Evolutionary conservation across 2,797 vertebrate species (phyloP).

Genomic region (Pitangus sulphuratus): DNA sequence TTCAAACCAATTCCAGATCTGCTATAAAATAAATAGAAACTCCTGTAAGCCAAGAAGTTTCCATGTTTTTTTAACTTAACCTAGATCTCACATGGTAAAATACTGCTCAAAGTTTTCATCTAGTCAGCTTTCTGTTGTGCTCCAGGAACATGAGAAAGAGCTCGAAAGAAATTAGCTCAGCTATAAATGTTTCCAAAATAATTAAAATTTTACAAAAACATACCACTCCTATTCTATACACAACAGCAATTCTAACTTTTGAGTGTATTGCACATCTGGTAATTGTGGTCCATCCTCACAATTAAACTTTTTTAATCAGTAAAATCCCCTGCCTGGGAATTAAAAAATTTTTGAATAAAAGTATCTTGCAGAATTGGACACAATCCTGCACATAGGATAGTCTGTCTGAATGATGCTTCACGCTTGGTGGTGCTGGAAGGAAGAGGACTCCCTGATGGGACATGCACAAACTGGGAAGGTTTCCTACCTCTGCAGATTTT

Average conservation of each 20-base stretch:
- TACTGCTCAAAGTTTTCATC: not conserved
- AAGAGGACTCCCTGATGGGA: not conserved
- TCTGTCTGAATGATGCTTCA: rapidly evolving
- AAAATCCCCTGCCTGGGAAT: not conserved
- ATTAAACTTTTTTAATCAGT: not conserved
- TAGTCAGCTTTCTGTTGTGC: not conserved
- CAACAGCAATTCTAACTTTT: not conserved
- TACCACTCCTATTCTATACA: not conserved
- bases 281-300: not conserved
- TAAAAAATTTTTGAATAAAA: not conserved
- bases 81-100: not conserved
- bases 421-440: not conserved
- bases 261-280: rapidly evolving
- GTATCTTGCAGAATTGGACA: not conserved
- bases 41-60: not conserved
- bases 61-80: not conserved
- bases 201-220: not conserved
- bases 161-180: not conserved
- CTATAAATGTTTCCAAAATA: not conserved
- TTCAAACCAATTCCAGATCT: conserved; percentile 43
- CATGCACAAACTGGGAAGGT: rapidly evolving
- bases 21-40: not conserved
- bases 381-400: not conserved
- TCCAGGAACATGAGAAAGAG: not conserved
- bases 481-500: not conserved